phyloP scores from a whole-genome alignment of 2,113 vertebrate species.

The Scytalopus superciliaris region DNA sequence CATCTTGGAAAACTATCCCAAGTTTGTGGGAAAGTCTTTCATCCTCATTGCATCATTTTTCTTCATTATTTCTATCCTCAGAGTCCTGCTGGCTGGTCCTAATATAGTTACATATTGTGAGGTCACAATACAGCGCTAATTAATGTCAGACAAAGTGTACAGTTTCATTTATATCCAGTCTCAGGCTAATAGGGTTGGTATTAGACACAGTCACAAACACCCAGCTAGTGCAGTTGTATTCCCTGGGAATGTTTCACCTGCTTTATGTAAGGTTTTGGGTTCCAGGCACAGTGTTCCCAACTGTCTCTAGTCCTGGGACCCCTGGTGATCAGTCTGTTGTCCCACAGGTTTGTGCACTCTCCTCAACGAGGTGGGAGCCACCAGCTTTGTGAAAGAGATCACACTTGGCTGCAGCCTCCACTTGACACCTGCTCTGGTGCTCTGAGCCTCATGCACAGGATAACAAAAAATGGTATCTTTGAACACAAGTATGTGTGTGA shows the following conservation, averaged over 20 bases:
- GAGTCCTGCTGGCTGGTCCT: neutral
- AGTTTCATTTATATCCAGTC: neutral
- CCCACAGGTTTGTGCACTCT: rapidly evolving
- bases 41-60: neutral
- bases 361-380: neutral
- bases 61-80: neutral
- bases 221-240: neutral
- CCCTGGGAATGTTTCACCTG: neutral
- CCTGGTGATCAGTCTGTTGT: neutral
- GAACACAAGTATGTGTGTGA: neutral
- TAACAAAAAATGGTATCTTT: neutral
- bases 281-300: neutral
- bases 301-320: neutral
- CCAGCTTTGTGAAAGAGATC: neutral
- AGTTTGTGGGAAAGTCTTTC: neutral
- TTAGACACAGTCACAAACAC: neutral
- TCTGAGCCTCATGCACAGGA: neutral
- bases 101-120: neutral
- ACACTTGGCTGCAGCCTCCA: neutral
- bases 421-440: neutral
- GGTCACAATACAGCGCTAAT: neutral
- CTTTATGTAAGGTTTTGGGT: neutral
- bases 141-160: neutral
- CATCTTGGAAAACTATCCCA: neutral
- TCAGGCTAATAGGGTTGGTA: neutral